Percentiles rank a stretch among this genome's conserved stretches.
Evolutionary conservation across 2,797 vertebrate genomes (phyloP).

Genomic region (Prunella strophiata): DNA sequence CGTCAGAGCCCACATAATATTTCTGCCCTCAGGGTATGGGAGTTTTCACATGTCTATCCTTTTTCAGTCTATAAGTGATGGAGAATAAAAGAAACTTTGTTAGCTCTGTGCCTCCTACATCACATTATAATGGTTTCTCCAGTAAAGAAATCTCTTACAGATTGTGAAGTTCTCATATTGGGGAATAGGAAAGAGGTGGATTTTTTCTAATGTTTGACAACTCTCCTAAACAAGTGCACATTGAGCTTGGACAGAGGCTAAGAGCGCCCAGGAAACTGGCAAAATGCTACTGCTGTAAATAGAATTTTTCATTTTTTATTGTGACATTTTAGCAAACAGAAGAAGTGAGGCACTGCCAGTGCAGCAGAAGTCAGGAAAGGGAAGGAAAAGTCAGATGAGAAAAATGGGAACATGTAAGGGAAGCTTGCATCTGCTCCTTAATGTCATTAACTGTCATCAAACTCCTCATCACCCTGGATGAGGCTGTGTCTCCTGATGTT

Average conservation of each 20-base stretch:
- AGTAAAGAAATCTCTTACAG: neutral
- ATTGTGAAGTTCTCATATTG: neutral
- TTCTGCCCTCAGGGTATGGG: neutral
- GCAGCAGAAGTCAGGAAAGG: neutral
- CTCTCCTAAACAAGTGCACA: neutral
- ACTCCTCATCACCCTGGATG: neutral
- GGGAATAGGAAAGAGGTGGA: accelerated
- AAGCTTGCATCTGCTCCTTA: neutral
- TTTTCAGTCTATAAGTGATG: neutral
- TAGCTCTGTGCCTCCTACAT: neutral
- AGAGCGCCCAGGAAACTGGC: neutral
- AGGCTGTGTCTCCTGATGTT: neutral
- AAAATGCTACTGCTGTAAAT: neutral
- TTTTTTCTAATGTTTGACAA: neutral
- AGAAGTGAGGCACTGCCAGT: neutral
- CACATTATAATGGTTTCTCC: neutral
- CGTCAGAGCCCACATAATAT: neutral
- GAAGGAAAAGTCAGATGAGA: neutral
- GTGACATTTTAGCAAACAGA: neutral
- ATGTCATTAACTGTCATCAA: neutral
- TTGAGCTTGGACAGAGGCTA: neutral
- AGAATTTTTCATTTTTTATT: neutral
- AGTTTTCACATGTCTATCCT: neutral
- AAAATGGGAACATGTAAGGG: neutral
- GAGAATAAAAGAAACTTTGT: neutral